Percentiles rank a stretch among this genome's conserved stretches.
Evolutionary conservation across 2,888 invertebrate genomes (phyloP).

Genomic region (Caenorhabditis doughertyi): DNA sequence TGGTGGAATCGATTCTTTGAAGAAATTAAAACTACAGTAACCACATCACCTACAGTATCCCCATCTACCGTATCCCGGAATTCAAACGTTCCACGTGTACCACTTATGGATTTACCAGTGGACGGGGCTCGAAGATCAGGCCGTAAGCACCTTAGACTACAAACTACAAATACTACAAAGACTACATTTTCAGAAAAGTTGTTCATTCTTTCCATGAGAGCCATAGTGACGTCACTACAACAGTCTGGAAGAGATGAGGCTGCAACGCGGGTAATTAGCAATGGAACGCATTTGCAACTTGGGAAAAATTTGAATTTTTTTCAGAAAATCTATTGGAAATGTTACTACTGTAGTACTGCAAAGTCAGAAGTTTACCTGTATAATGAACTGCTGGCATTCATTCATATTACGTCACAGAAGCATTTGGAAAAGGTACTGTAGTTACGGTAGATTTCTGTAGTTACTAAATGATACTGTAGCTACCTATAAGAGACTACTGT

Average conservation of each 20-base stretch:
- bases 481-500: too few species aligned
- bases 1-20: not conserved
- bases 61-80: not conserved
- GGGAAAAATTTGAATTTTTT: not conserved
- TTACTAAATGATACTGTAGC: too few species aligned
- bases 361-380: not conserved
- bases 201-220: not conserved
- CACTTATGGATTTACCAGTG: not conserved
- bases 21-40: not conserved
- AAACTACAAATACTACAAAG: too few species aligned
- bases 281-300: not conserved
- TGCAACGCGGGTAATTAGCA: not conserved
- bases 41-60: not conserved
- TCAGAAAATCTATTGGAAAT: constrained; percentile 4
- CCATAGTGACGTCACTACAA: not conserved
- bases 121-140: not conserved
- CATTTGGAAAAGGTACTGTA: not conserved
- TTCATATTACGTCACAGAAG: not conserved
- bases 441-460: too few species aligned
- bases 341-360: not conserved
- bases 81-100: not conserved
- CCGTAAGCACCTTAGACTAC: not conserved
- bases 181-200: not conserved
- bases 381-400: not conserved
- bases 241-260: not conserved